phyloP scores from a whole-genome alignment of 2,888 invertebrate genomes.

The Copidosoma aretas region DNA sequence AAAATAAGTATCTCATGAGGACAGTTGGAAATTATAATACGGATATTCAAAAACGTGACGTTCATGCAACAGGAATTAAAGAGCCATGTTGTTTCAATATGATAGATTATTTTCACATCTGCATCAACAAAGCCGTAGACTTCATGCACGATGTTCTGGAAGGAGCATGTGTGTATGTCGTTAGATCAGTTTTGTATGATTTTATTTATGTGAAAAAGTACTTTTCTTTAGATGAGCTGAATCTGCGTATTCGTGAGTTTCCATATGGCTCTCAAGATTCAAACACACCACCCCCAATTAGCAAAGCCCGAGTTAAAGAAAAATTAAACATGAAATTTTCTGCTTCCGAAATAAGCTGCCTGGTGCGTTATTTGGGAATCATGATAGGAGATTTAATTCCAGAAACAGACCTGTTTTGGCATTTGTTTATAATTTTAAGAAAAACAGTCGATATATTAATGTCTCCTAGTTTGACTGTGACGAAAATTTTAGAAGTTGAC shows the following conservation, averaged over 20 bases:
- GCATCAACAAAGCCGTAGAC: constrained; percentile 32
- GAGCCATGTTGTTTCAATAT: constrained; percentile 33
- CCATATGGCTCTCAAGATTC: constrained; percentile 10
- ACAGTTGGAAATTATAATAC: no score
- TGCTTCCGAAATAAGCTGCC: constrained; percentile 34
- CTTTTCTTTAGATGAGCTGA: constrained; percentile 22
- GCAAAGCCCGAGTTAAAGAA: neutral
- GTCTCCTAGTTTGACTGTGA: constrained; percentile 24
- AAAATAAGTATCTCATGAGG: no score
- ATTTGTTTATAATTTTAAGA: constrained; percentile 21
- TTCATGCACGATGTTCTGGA: constrained; percentile 33
- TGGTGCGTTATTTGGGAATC: constrained; percentile 31
- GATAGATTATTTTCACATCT: constrained; percentile 26
- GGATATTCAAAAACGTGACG: no score
- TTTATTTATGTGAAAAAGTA: constrained; percentile 20
- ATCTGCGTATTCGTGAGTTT: constrained; percentile 19
- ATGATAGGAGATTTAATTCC: constrained; percentile 32
- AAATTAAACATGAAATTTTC: constrained; percentile 27
- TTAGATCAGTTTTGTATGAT: constrained; percentile 12
- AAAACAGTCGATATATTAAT: constrained; percentile 30
- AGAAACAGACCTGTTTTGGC: constrained; percentile 27
- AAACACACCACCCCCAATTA: constrained; percentile 19
- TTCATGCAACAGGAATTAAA: constrained; percentile 26
- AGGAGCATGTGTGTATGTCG: constrained; percentile 12
- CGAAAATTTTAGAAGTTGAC: constrained; percentile 10